Evolutionary conservation across 2,888 invertebrate genomes (phyloP).

Genomic region (Lasiommata megera): DNA sequence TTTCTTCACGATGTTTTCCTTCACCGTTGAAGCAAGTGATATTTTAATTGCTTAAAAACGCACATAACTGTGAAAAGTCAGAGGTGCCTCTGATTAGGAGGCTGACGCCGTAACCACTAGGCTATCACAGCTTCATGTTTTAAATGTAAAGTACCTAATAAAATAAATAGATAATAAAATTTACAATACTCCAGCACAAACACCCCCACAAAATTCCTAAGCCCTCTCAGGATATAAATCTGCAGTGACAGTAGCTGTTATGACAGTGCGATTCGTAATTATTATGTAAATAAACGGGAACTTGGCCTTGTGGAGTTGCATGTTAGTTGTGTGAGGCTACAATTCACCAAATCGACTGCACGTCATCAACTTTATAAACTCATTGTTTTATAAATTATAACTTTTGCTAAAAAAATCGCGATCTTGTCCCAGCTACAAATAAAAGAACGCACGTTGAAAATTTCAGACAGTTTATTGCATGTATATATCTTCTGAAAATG

Average conservation of each 20-base stretch:
- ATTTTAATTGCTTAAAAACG: too few species aligned
- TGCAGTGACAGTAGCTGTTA: constrained; percentile 78
- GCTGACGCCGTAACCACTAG: too few species aligned
- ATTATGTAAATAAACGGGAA: constrained; percentile 75
- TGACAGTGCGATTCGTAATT: constrained; percentile 76
- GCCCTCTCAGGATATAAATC: constrained; percentile 41
- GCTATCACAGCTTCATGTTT: too few species aligned
- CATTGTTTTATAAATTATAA: constrained; percentile 39
- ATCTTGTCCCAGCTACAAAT: constrained; percentile 53
- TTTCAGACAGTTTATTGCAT: constrained; percentile 79
- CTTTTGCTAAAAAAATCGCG: constrained; percentile 46
- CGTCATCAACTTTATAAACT: constrained; percentile 79
- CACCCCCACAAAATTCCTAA: background rate
- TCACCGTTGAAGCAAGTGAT: too few species aligned
- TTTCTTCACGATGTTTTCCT: too few species aligned
- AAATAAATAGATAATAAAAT: too few species aligned
- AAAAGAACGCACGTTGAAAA: constrained; percentile 62
- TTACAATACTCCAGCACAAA: background rate
- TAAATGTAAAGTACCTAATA: too few species aligned
- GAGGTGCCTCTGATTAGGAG: too few species aligned
- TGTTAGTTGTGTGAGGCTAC: constrained; percentile 80
- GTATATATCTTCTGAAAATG: constrained; percentile 77
- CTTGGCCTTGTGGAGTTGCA: constrained; percentile 82
- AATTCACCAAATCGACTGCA: constrained; percentile 66
- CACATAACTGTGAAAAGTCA: too few species aligned